Base-by-base conservation (phyloP, 2,888 invertebrate species). In the Pseudococcus longispinus region DNA sequence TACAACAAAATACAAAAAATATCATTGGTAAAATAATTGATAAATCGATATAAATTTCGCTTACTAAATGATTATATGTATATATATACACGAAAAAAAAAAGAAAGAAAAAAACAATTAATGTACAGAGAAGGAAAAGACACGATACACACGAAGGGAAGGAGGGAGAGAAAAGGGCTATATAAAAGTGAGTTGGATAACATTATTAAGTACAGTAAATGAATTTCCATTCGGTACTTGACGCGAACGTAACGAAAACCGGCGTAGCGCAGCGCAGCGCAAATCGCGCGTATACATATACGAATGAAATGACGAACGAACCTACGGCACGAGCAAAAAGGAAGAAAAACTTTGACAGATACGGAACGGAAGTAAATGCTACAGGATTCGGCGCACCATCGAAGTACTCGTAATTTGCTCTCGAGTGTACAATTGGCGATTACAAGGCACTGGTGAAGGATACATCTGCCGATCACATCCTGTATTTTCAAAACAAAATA, bases 371-470 rank as follows among this genome's bases (percentile, higher is more conserved):
- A 11, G 18, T 13, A n/a, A 74, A 32, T 20, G 42, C 77, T 42
- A 70, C 77, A 42, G n/a, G 32, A 0, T 29, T 32, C 77, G 23
- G 26, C 18, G 42, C 77, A 9, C 20, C 13, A 42, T 80, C 20
- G n/a, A 18, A 77, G 8, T 6, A n/a, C n/a, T n/a, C n/a, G n/a
- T n/a, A 37, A 42, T 11, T 80, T 13, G 77, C 42, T 70, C 42
- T 70, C 32, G 51, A 86, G 46, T 86, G 80, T 80, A 55, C 80
- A 86, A 65, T 70, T 60, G 55, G 32, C 55, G 80, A 42, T 70
- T 70, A 85, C 29, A 85, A 85, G 85, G 85, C 85, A 85, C 85
- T 70, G 70, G 85, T 85, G 70, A 65, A 74, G 23, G 42, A 42
- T 65, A 37, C 42, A 42, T 86, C 80, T 44, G 77, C 55, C 20